Base-by-base conservation (phyloP, 2,888 invertebrate genomes). In the Caenorhabditis sinica region DNA sequence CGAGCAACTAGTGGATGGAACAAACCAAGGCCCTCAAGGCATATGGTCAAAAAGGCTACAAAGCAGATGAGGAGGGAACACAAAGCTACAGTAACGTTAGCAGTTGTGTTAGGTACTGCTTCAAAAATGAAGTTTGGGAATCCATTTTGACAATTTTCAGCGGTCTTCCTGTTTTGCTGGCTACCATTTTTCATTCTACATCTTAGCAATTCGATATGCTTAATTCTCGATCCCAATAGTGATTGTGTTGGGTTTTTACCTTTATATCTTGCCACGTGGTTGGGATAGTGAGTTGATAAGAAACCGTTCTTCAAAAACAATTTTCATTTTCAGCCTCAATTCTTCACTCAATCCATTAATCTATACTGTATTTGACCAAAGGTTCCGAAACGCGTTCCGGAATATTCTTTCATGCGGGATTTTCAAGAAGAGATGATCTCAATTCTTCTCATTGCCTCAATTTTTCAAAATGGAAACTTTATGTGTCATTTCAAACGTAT, bases 101-200 rank as follows among this genome's bases (percentile, higher is more conserved):
- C 98, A 80, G 98, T 99, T 94, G 98, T 99, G 89, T 95, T 99
- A 93, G 98, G 98, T 98, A 75, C n/a, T 0, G 0, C 1, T 11
- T 6, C 6, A 23, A 20, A 17, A 11, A 8, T 56, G 13, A 56
- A 66, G 33, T 1, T 40, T 8, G 13, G 40, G 13, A 2, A 0
- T 49, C 33, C 20, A n/a, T 20, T 33, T 1, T 5, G 1, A 8
- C 1, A n/a, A 20, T 51, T 82, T 86, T 49, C 82, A 98, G 98
- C 97, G 91, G 97, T 98, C 2, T 99, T 99, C 94, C 95, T 99
- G 60, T 95, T 97, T 93, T 99, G 98, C 94, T 99, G 98, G 98
- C 96, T 97, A 84, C 99, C 99, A 58, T 99, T 99, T 94, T 99
- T 99, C 95, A 97, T 97, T 2, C 97, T 97, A 94, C 97, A 97